Percentiles rank a stretch among this genome's conserved stretches.
These are phyloP conservation scores for Cyclophora albipunctata DNA, from an alignment of 2,888 invertebrate genomes.

Conservation along the genomic window DNA sequence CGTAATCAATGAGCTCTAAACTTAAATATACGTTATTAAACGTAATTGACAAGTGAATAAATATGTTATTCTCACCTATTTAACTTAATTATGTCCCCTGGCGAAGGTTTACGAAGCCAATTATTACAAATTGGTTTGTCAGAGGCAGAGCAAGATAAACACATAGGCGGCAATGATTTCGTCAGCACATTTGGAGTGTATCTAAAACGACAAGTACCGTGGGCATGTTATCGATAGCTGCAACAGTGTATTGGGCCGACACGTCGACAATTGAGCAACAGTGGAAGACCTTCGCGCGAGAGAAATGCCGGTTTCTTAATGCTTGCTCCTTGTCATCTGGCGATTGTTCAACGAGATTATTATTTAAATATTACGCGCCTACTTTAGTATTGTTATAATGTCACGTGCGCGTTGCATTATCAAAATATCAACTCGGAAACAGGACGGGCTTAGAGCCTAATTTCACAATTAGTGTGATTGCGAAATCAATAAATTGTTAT, in stretches of 20 bases:
- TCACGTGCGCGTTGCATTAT: constrained; percentile 19
- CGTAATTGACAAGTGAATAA: constrained; percentile 9
- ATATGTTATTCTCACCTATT: not conserved
- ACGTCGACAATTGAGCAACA: constrained; percentile 48
- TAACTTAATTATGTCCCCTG: not conserved
- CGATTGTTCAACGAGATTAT: constrained; percentile 42
- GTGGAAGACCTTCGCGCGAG: constrained; percentile 62
- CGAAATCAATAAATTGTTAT: not conserved
- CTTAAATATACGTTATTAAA: not conserved
- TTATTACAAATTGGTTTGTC: not conserved
- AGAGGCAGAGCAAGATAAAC: not conserved
- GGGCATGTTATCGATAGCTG: constrained; percentile 31
- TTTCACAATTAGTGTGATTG: not conserved
- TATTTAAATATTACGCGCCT: constrained; percentile 24
- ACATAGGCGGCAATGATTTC: constrained; percentile 2
- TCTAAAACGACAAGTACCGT: constrained; percentile 24
- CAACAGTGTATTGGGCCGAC: constrained; percentile 23
- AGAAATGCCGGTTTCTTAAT: constrained; percentile 66
- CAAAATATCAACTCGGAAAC: constrained; percentile 18
- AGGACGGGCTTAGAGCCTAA: constrained; percentile 1
- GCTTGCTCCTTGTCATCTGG: constrained; percentile 51
- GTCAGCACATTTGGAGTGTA: constrained; percentile 16
- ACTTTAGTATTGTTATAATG: constrained; percentile 12
- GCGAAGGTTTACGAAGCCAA: too few species aligned
- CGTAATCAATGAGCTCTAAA: too few species aligned